Conservation (phyloP, 2,888 invertebrate genomes). For the Pogonocherus hispidulus region DNA sequence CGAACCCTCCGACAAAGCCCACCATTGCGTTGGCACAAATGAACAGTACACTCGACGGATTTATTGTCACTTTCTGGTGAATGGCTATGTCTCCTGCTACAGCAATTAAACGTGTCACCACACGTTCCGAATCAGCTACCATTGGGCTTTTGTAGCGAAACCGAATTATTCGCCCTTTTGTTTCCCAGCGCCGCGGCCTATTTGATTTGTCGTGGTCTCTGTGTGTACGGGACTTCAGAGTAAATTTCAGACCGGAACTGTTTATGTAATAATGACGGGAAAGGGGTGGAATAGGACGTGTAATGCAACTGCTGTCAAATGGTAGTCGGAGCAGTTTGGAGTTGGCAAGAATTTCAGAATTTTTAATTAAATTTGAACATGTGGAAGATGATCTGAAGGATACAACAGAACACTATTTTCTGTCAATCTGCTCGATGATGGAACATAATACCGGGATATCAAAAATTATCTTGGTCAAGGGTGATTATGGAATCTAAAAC, state of each 20-base stretch:
- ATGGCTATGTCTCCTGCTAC: slow-evolving; percentile 16
- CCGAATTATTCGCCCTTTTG: slow-evolving; percentile 34
- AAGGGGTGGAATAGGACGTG: slow-evolving; percentile 32
- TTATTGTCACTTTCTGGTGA: slow-evolving; percentile 18
- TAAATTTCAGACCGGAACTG: neutral
- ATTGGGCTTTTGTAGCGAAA: slow-evolving; percentile 23
- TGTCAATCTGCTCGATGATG: too few species aligned
- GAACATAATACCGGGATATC: too few species aligned
- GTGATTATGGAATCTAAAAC: too few species aligned
- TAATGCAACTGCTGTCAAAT: neutral
- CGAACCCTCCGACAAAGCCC: neutral
- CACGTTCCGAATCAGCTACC: slow-evolving; percentile 17
- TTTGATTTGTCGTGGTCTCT: slow-evolving; percentile 17
- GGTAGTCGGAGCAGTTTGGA: too few species aligned
- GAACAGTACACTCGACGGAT: slow-evolving; percentile 14
- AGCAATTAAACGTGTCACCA: slow-evolving; percentile 18
- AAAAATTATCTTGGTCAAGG: too few species aligned
- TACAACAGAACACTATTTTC: too few species aligned
- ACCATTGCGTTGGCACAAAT: neutral
- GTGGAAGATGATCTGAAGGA: too few species aligned
- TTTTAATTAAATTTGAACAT: too few species aligned
- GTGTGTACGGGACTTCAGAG: neutral
- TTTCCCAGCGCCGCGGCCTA: slow-evolving; percentile 15
- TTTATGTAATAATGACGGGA: slow-evolving; percentile 22
- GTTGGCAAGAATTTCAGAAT: too few species aligned